Evolutionary conservation across 2,797 vertebrate genomes (phyloP).

Genomic region (Nyctalus aviator): DNA sequence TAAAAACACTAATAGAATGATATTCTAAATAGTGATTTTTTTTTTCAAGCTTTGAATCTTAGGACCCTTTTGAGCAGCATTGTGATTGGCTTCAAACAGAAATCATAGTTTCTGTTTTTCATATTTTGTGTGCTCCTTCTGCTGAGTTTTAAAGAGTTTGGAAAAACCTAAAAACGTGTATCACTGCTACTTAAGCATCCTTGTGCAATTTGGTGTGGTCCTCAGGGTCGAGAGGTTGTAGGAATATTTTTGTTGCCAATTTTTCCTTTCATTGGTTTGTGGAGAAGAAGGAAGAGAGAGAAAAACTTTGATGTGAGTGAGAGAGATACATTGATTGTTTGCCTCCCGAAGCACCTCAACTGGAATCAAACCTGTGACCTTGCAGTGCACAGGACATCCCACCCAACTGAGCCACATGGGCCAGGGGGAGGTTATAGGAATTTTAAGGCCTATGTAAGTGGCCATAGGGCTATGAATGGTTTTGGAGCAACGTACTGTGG

Average conservation of each 20-base stretch:
- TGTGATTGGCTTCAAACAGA: background rate
- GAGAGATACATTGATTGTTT: background rate
- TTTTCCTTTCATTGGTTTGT: background rate
- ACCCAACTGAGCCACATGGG: background rate
- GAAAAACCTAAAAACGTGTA: conserved; percentile 26
- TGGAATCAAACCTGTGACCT: background rate
- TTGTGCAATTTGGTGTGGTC: background rate
- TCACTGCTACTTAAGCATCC: conserved; percentile 8
- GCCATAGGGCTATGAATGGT: background rate
- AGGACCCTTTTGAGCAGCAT: background rate
- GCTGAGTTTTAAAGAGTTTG: conserved; percentile 7
- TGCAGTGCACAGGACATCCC: background rate
- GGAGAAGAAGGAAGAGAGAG: background rate
- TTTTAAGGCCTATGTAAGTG: background rate
- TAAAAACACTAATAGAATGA: background rate
- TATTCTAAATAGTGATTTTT: conserved; percentile 9
- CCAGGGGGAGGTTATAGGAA: background rate
- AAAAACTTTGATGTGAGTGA: background rate
- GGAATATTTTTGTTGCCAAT: background rate
- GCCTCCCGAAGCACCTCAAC: background rate
- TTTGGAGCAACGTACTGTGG: background rate
- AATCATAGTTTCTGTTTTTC: conserved; percentile 9
- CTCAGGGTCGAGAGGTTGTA: background rate
- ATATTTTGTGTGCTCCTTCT: background rate
- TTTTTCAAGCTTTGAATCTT: background rate